Evolutionary conservation across 2,113 vertebrate genomes (phyloP), one percentile per base, ranked within the genome.

Genomic region (Phalacrocorax pelagicus): DNA sequence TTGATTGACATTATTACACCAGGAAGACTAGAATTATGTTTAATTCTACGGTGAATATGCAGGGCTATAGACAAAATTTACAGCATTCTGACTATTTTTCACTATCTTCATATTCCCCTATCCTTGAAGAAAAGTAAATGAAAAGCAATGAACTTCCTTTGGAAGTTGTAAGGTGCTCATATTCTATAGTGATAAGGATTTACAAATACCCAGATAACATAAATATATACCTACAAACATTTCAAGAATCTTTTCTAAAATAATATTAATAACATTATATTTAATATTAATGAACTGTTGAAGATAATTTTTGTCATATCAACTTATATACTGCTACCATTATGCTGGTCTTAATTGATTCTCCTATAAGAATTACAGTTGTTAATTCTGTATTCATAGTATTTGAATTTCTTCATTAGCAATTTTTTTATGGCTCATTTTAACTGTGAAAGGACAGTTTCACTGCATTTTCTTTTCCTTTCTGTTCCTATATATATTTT

Each of bases 321-420:
- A 93, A 63, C 59, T 86, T 90, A 83, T 67, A 78, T 92, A 94
- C 94, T 90, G 18, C 55, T 93, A 61, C 78, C 5, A 52, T 92
- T 95, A 71, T 55, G 24, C 26, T 92, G 75, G 59, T 92, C 44
- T 65, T 92, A 94, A 90, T 74, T 88, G 71, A 93, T 85, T 91
- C 40, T n/a, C 36, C 90, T 34, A 4, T 40, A 86, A 91, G 85
- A 94, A 79, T 85, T 92, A 80, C 40, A 38, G 36, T 80, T 85
- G 24, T 49, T 94, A 83, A 91, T 96, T 93, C 55, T 71, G 38
- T 77, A 96, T 93, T 96, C 94, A 83, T 86, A 88, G 62, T 26
- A 77, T 9, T 5, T 58, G 54, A 94, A 54, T 65, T 85, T 91
- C 58, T 92, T 78, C 59, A 81, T 92, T 92, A 90, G 65, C 57